Evolutionary conservation across 1,140 invertebrate species (phyloP).

Genomic region (Eufriesea mexicana): DNA sequence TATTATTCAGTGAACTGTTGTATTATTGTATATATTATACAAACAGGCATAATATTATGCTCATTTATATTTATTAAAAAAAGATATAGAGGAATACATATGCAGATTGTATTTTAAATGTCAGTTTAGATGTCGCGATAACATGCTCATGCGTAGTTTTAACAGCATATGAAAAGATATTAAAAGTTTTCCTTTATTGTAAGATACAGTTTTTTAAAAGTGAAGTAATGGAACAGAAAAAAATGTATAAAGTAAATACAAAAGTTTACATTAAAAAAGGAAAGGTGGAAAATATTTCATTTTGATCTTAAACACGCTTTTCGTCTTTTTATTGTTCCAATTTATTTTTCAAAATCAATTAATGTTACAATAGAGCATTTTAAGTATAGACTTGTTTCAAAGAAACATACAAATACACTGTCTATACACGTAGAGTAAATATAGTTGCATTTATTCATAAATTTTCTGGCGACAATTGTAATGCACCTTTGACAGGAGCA

Average conservation of each 20-base stretch:
- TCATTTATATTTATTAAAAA: background rate
- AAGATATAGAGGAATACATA: too few relatives aligned
- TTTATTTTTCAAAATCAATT: slow-evolving; percentile 37
- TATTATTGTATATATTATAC: background rate
- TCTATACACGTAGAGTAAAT: slow-evolving; percentile 46
- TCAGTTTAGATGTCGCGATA: background rate
- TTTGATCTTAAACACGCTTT: background rate
- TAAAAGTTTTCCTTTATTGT: background rate
- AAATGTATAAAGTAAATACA: background rate
- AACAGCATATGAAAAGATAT: background rate
- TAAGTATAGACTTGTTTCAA: slow-evolving; percentile 31
- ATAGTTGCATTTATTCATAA: slow-evolving; percentile 36
- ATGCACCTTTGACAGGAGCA: background rate
- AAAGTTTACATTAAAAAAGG: background rate
- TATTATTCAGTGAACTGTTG: background rate
- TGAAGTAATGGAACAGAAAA: background rate
- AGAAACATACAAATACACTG: slow-evolving; percentile 30
- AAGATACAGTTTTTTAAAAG: background rate
- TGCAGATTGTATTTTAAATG: background rate
- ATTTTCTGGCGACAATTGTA: background rate
- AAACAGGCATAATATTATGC: background rate
- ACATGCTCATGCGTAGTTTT: background rate
- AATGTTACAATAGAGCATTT: slow-evolving; percentile 43
- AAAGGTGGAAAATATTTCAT: background rate
- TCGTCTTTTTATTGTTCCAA: slow-evolving; percentile 27